Percentiles rank a stretch among this genome's conserved stretches.
Evolutionary conservation across 2,113 vertebrate genomes (phyloP).

Genomic region (Scomber japonicus): DNA sequence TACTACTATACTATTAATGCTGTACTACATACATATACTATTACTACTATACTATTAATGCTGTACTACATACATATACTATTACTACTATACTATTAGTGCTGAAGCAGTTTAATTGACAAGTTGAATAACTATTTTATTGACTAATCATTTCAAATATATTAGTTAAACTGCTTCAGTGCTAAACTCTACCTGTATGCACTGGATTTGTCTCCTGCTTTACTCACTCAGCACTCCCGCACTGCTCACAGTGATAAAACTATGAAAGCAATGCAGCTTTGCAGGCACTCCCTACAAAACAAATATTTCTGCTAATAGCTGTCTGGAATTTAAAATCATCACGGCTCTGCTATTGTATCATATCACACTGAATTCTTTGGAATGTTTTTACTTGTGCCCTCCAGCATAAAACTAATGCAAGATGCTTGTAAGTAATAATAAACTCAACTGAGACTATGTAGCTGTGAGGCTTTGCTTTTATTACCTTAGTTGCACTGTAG

Average conservation of each 20-base stretch:
- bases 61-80: no score
- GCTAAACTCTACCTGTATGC: no score
- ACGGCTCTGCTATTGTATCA: background rate
- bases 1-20: no score
- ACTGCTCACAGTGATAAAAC: constrained; percentile 26
- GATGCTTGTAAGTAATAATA: constrained; percentile 4
- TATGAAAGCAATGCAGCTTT: constrained; percentile 31
- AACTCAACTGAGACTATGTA: background rate
- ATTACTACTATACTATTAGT: no score
- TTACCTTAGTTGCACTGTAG: background rate
- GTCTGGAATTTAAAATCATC: constrained; percentile 21
- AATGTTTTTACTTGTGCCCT: background rate
- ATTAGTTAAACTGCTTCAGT: no score
- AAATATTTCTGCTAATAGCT: constrained; percentile 27
- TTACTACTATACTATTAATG: no score
- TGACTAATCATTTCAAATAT: no score
- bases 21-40: no score
- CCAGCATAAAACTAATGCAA: background rate
- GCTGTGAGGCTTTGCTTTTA: constrained; percentile 4
- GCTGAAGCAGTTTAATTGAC: no score
- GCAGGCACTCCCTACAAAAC: constrained; percentile 24
- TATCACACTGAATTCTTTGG: constrained; percentile 3
- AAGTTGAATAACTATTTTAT: no score
- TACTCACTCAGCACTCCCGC: constrained; percentile 11
- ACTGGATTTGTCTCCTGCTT: background rate